phyloP scores from a whole-genome alignment of 2,113 vertebrate genomes.

The Trematocara macrostoma region DNA sequence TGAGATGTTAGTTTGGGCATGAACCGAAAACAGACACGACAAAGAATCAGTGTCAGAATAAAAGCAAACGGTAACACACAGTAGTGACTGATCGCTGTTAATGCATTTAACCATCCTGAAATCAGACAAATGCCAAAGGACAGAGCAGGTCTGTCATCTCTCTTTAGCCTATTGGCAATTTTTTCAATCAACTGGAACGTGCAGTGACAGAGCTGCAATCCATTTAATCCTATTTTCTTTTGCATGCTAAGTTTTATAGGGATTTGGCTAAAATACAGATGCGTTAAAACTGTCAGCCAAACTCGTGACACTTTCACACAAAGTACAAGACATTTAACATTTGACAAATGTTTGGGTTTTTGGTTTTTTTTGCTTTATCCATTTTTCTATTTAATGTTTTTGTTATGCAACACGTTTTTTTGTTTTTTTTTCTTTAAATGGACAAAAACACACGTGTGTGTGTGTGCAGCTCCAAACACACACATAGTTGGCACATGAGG shows the following conservation, averaged over 20 bases:
- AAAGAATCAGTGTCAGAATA: neutral
- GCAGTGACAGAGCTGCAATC: neutral
- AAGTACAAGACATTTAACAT: neutral
- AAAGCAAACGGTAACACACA: neutral
- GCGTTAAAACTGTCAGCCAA: neutral
- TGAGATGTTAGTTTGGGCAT: neutral
- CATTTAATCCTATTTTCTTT: neutral
- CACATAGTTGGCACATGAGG: conserved; percentile 33
- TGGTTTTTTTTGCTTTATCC: neutral
- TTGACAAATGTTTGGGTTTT: neutral
- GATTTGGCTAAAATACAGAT: neutral
- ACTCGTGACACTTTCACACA: neutral
- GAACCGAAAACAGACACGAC: neutral
- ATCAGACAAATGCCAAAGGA: neutral
- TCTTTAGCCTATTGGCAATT: neutral
- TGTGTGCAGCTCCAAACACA: neutral
- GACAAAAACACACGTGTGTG: neutral
- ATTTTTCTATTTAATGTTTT: neutral
- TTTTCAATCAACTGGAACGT: neutral
- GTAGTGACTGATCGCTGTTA: neutral
- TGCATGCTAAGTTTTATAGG: neutral
- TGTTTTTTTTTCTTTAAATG: neutral
- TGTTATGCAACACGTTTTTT: neutral
- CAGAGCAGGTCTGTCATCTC: neutral
- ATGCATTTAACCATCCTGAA: neutral